Percentiles rank a stretch among this genome's conserved stretches.
These are phyloP conservation scores for Varecia variegata DNA, from an alignment of 2,797 vertebrate species.

Conservation along the genomic window DNA sequence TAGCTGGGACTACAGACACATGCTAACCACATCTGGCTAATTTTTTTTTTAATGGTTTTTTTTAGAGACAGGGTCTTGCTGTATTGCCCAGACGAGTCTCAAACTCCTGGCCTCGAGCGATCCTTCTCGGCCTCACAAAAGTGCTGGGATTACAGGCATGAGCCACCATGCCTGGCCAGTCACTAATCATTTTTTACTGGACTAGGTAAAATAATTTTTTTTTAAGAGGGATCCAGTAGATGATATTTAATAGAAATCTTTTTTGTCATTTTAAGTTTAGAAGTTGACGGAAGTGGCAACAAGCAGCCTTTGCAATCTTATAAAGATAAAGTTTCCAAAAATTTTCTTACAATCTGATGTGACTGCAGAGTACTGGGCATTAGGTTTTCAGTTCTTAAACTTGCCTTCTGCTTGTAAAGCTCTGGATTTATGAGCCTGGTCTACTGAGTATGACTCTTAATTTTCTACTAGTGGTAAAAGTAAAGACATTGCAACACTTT, in stretches of 20 bases:
- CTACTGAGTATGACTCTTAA: neutral
- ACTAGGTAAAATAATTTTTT: neutral
- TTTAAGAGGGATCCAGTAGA: neutral
- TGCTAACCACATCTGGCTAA: neutral
- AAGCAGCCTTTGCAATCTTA: neutral
- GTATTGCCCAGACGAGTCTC: neutral
- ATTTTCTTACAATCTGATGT: neutral
- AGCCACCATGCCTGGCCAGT: neutral
- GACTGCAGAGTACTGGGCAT: neutral
- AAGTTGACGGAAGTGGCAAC: neutral
- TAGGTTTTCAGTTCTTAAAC: slow-evolving; percentile 11
- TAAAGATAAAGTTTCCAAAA: neutral
- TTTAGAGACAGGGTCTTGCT: neutral
- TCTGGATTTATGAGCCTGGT: neutral
- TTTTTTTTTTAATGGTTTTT: neutral
- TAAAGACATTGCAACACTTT: neutral
- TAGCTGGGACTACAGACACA: neutral
- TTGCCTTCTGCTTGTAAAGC: neutral
- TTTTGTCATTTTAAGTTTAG: neutral
- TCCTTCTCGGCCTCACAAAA: neutral
- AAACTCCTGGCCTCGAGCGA: neutral
- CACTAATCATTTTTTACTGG: neutral
- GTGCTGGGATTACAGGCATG: neutral
- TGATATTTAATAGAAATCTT: neutral
- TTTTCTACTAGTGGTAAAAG: neutral